Evolutionary conservation across 2,113 vertebrate genomes (phyloP).

Genomic region (Gadus macrocephalus): DNA sequence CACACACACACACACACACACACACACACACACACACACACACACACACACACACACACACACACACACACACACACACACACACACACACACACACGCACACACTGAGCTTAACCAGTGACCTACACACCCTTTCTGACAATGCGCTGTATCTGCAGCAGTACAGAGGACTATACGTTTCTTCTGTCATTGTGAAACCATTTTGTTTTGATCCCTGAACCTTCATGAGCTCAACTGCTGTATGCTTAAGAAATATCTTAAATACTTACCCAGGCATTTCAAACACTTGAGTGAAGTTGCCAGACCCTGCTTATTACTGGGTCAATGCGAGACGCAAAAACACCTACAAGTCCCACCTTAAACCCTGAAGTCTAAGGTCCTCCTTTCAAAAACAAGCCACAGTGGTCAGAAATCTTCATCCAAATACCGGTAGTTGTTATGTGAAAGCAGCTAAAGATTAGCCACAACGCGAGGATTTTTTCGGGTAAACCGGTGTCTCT

Average conservation of each 20-base stretch:
- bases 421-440: neutral
- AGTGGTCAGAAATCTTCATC: conserved; percentile 14
- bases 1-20: too few relatives aligned
- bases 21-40: too few relatives aligned
- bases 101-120: too few relatives aligned
- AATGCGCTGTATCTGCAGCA: neutral
- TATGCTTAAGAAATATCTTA: conserved; percentile 40
- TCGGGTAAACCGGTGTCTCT: neutral
- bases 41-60: too few relatives aligned
- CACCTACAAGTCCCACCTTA: too few relatives aligned
- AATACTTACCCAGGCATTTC: conserved; percentile 39
- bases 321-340: conserved; percentile 12
- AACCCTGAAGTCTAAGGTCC: too few relatives aligned
- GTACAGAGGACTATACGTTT: conserved; percentile 15
- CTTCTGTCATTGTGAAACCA: neutral
- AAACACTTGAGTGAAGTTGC: conserved; percentile 35
- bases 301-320: conserved; percentile 20
- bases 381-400: neutral
- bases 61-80: neutral
- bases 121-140: too few relatives aligned
- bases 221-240: conserved; percentile 28
- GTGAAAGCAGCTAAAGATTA: conserved; percentile 7
- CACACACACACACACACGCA: too few relatives aligned
- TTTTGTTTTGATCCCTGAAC: conserved; percentile 28
- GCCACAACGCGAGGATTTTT: conserved; percentile 17